Conservation (phyloP, 2,888 invertebrate species). For the Pachymerium ferrugineum region DNA sequence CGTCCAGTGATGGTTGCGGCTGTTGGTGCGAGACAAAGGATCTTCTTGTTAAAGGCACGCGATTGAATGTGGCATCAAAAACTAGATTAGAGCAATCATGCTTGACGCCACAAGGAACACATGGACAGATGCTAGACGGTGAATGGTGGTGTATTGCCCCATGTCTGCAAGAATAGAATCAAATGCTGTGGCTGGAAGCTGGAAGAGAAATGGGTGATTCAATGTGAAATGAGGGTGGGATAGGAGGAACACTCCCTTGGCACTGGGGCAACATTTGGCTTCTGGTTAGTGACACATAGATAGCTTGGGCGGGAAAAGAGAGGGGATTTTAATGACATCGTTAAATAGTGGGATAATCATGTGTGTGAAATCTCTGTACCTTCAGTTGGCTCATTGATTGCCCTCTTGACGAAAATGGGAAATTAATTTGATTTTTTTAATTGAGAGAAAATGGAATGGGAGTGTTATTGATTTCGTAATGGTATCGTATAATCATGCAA, state of each 20-base stretch:
- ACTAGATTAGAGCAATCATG: slow-evolving; percentile 4
- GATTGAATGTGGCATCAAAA: neutral
- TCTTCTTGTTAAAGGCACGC: neutral
- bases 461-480: too few species aligned
- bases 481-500: too few species aligned
- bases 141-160: neutral
- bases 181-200: neutral
- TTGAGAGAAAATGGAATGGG: too few species aligned
- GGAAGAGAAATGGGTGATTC: neutral
- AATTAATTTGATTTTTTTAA: too few species aligned
- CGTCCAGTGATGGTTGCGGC: neutral
- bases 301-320: neutral
- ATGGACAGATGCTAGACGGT: neutral
- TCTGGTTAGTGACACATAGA: neutral
- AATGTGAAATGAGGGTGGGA: neutral
- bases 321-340: neutral
- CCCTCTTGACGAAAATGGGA: too few species aligned
- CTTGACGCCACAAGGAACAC: neutral
- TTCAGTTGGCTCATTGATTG: too few species aligned
- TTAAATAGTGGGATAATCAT: too few species aligned
- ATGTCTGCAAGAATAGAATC: slow-evolving; percentile 1
- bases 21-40: neutral
- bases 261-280: neutral
- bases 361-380: too few species aligned
- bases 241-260: neutral